A percentile compares a stretch with the other conserved stretches of the same genome.
phyloP scores from a whole-genome alignment of 2,113 vertebrate genomes.

The Ciconia stormi region DNA sequence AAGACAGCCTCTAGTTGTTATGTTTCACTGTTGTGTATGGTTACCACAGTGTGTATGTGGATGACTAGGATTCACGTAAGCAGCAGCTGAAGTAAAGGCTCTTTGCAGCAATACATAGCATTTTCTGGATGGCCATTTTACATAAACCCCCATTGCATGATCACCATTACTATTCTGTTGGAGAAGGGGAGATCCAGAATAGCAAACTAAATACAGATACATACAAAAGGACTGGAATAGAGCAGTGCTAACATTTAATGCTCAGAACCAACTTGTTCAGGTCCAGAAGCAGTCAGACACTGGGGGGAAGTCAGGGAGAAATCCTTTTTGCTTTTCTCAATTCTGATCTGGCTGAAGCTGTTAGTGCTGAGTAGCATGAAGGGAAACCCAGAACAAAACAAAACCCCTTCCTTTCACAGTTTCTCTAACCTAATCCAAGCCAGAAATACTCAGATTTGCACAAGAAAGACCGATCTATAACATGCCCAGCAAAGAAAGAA shows the following conservation, averaged over 20 bases:
- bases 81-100: background rate
- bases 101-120: background rate
- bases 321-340: background rate
- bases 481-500: background rate
- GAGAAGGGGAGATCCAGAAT: background rate
- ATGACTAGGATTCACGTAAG: background rate
- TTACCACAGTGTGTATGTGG: background rate
- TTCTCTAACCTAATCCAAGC: background rate
- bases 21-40: background rate
- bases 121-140: background rate
- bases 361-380: background rate
- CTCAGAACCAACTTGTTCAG: background rate
- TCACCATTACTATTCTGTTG: background rate
- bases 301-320: background rate
- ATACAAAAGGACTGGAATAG: background rate
- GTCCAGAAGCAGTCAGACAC: background rate
- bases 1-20: background rate
- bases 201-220: background rate
- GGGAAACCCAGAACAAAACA: background rate
- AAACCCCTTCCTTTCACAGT: background rate
- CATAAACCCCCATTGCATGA: fast-evolving
- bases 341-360: background rate
- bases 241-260: background rate
- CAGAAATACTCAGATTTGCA: background rate
- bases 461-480: background rate